Evolutionary conservation across 1,140 invertebrate genomes (phyloP).

Genomic region (Nasonia vitripennis): DNA sequence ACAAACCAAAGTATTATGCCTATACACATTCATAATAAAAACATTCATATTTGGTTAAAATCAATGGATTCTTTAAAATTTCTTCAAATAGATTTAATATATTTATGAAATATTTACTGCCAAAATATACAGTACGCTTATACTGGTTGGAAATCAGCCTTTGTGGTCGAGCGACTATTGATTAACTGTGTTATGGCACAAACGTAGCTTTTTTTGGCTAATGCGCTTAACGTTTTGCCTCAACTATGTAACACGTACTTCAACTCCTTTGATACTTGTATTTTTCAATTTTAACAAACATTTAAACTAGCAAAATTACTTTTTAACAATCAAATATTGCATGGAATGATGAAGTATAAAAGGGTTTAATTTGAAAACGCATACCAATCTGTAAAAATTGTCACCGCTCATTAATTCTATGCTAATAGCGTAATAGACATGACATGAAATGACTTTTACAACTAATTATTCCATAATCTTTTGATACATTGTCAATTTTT

Average conservation of each 20-base stretch:
- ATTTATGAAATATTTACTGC: neutral
- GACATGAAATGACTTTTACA: neutral
- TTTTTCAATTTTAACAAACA: neutral
- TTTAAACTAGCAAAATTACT: neutral
- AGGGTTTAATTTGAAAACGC: neutral
- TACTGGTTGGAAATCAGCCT: constrained; percentile 36
- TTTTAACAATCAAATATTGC: neutral
- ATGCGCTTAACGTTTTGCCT: neutral
- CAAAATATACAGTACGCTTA: neutral
- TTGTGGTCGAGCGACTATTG: constrained; percentile 19
- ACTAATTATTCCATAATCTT: constrained; percentile 24
- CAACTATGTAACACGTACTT: neutral
- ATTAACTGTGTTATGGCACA: constrained; percentile 44
- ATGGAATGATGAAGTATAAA: constrained; percentile 25
- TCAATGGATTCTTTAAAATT: neutral
- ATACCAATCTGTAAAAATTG: constrained; percentile 13
- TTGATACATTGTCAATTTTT: constrained; percentile 6
- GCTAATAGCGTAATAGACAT: neutral
- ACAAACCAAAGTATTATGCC: neutral
- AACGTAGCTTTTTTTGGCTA: constrained; percentile 7
- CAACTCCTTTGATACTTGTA: neutral
- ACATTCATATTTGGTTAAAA: neutral
- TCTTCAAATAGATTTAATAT: neutral
- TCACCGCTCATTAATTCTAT: constrained; percentile 8
- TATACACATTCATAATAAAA: neutral